These are phyloP conservation scores for Drosophila kanekoi DNA, from an alignment of 2,888 invertebrate species.

Conservation along the genomic window DNA sequence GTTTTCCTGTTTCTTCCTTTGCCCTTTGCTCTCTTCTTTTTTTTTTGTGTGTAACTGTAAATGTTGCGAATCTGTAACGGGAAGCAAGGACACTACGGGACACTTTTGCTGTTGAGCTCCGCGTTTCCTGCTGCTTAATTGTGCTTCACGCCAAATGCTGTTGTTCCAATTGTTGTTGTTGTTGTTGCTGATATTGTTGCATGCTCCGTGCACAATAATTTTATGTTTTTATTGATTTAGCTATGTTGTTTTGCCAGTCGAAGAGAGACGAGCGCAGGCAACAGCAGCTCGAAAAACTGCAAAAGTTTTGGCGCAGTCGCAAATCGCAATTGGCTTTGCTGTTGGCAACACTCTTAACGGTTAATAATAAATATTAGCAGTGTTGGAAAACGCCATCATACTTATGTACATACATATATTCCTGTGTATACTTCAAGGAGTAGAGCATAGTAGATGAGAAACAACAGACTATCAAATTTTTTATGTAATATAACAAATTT, in stretches of 20 bases:
- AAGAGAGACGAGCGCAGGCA: slow-evolving; percentile 22
- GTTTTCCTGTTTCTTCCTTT: background rate
- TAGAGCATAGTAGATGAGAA: too few relatives aligned
- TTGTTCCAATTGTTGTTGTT: slow-evolving; percentile 44
- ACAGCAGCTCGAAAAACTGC: slow-evolving; percentile 25
- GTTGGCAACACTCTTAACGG: slow-evolving; percentile 26
- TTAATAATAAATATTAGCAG: background rate
- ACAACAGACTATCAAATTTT: too few relatives aligned
- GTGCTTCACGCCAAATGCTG: slow-evolving; percentile 26
- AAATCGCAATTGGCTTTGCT: slow-evolving; percentile 12
- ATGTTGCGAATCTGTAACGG: slow-evolving; percentile 1
- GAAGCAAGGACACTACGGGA: slow-evolving; percentile 15
- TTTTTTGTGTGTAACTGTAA: slow-evolving; percentile 16
- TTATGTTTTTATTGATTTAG: slow-evolving; percentile 77
- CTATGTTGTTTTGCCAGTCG: slow-evolving; percentile 61
- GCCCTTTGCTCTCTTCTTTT: background rate
- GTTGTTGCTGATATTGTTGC: slow-evolving; percentile 51
- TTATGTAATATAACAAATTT: too few relatives aligned
- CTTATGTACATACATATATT: background rate
- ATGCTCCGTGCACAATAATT: slow-evolving; percentile 68
- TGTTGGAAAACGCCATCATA: slow-evolving; percentile 5
- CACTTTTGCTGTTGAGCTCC: slow-evolving; percentile 15
- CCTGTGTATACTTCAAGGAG: too few relatives aligned
- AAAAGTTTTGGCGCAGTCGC: slow-evolving; percentile 46
- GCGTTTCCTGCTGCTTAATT: slow-evolving; percentile 15